Evolutionary conservation across 2,797 vertebrate species (phyloP), one percentile per base, ranked within the genome.

Genomic region (Pseudopleuronectes americanus): DNA sequence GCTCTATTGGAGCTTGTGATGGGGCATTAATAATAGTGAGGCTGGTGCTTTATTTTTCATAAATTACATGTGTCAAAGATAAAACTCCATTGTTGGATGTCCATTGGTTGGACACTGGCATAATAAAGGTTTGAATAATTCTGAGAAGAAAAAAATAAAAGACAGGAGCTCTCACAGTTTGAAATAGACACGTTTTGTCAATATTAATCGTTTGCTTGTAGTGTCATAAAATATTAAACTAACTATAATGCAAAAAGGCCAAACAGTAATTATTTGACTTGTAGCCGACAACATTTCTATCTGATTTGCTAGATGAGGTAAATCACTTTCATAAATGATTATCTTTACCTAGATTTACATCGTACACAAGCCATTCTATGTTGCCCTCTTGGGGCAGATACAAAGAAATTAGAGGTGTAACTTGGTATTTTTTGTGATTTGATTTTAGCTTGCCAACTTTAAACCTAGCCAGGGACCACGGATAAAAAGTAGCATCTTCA

Each of bases 1-100:
- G 93, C 93, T 94, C 93, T 95, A 94, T 84, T 93, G 93, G 92
- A 94, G 93, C 94, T 74, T 92, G 87, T 92, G 90, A 95, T 93
- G 90, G 94, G 91, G 89, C 92, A 92, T 93, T 94, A 93, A 94
- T 94, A 93, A 88, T 78, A 80, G 81, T 70, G 78, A 83, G 86
- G 87, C 87, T 56, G 67, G 81, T 81, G 87, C 88, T 93, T 93
- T 93, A 89, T 91, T 94, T 93, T 92, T 92, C 82, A 90, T 92
- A 92, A 93, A 94, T 93, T 93, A 92, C 86, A 92, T 53, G 85
- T 93, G 93, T 93, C 92, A 93, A 73, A 92, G 90, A 94, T 91
- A 91, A 91, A 91, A 82, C 47, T 78, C 69, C 82, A 86, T 90
- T 90, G 84, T 92, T 81, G 85, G 86, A 85, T 81, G 77, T 58